A percentile compares a stretch with the other conserved stretches of the same genome.
These are phyloP conservation scores for Mystacornis crossleyi DNA, from an alignment of 2,113 vertebrate species.

Conservation along the genomic window DNA sequence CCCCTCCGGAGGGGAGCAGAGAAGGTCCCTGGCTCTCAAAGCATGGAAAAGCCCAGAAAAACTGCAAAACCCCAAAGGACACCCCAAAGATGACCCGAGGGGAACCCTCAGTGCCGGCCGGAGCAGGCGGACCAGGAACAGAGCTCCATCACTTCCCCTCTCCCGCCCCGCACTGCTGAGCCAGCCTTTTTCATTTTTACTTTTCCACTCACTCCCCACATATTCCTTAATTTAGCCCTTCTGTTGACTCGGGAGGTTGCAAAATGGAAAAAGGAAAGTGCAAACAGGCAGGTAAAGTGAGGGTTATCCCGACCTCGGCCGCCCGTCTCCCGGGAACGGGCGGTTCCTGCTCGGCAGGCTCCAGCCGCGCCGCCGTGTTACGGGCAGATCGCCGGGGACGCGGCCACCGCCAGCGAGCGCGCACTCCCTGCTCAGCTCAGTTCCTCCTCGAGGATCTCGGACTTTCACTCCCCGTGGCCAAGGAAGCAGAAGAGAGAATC, in stretches of 20 bases:
- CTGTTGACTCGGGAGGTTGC: conserved; percentile 16
- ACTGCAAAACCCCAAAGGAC: not conserved
- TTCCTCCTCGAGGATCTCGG: not conserved
- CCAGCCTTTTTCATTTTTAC: not conserved
- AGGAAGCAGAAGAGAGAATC: not conserved
- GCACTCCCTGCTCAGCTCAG: not conserved
- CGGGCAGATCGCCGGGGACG: not conserved
- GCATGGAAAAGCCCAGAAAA: not conserved
- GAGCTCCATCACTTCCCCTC: not conserved
- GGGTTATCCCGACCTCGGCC: not conserved
- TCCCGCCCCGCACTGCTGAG: not conserved
- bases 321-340: not conserved
- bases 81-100: not conserved
- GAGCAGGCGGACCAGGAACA: not conserved
- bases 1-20: accelerated
- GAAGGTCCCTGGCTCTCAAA: not conserved
- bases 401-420: accelerated
- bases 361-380: accelerated
- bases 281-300: not conserved
- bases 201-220: conserved; percentile 11
- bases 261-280: conserved; percentile 9
- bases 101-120: accelerated
- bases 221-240: conserved; percentile 37
- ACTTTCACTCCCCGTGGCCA: accelerated
- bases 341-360: not conserved